Evolutionary conservation across 2,113 vertebrate genomes (phyloP).

Genomic region (Rhombomys opimus): DNA sequence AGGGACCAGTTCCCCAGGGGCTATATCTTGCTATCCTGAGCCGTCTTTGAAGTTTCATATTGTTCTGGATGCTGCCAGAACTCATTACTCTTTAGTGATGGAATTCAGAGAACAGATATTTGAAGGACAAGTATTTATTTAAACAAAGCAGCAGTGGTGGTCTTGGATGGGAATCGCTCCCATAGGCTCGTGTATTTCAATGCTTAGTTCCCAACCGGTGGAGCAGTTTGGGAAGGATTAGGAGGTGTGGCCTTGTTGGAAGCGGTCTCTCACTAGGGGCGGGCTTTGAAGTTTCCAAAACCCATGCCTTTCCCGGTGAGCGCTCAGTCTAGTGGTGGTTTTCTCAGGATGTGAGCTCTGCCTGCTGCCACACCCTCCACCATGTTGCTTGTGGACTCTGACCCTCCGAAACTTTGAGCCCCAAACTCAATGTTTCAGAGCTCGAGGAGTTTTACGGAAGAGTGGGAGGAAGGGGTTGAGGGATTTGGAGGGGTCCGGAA

Average conservation of each 20-base stretch:
- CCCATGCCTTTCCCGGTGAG: background rate
- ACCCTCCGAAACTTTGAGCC: background rate
- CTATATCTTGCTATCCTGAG: conserved; percentile 18
- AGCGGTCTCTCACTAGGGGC: background rate
- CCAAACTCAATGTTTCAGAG: background rate
- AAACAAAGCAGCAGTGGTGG: background rate
- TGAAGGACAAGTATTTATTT: background rate
- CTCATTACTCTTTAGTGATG: background rate
- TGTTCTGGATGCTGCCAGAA: background rate
- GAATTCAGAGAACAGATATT: background rate
- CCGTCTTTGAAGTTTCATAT: background rate
- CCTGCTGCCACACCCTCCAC: background rate
- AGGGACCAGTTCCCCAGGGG: background rate
- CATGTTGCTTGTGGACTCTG: background rate
- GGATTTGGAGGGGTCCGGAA: too few species aligned
- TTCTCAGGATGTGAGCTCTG: background rate
- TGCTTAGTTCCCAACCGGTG: background rate
- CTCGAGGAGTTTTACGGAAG: too few species aligned
- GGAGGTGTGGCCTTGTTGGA: background rate
- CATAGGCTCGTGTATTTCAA: background rate
- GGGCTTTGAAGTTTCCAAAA: background rate
- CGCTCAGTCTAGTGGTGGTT: background rate
- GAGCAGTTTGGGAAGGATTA: background rate
- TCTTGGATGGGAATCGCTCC: background rate
- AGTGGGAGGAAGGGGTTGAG: too few species aligned